phyloP scores from a whole-genome alignment of 2,888 invertebrate species.

The Drosophila robusta region DNA sequence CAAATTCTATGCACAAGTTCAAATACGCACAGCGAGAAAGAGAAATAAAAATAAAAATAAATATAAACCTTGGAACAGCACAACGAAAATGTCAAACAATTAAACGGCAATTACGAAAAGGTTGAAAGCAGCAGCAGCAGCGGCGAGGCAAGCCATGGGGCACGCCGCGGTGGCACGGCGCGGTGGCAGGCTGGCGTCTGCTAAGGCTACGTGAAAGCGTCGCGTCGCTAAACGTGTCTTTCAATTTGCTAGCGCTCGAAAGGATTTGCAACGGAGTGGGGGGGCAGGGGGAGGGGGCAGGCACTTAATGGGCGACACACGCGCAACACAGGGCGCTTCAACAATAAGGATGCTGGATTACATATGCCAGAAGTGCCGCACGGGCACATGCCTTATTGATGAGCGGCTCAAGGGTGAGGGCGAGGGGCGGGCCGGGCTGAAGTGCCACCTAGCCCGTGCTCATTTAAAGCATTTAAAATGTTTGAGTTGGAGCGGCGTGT shows the following conservation, averaged over 20 bases:
- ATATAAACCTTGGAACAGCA: constrained; percentile 38
- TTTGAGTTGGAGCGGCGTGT: background rate
- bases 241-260: constrained; percentile 45
- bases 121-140: constrained; percentile 38
- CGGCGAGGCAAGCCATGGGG: background rate
- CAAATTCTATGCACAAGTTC: constrained; percentile 47
- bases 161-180: background rate
- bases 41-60: constrained; percentile 16
- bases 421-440: background rate
- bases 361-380: constrained; percentile 44
- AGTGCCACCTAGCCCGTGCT: constrained; percentile 6
- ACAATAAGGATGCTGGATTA: constrained; percentile 43
- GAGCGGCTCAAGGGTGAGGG: background rate
- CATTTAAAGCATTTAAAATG: constrained; percentile 21
- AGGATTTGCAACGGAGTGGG: constrained; percentile 3
- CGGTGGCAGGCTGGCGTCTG: constrained; percentile 3
- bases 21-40: background rate
- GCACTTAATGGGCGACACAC: constrained; percentile 55
- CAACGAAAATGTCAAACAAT: constrained; percentile 72
- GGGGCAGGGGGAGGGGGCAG: background rate
- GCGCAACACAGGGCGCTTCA: constrained; percentile 22
- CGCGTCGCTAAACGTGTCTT: constrained; percentile 77
- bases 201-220: constrained; percentile 57
- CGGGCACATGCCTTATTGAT: constrained; percentile 43
- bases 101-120: constrained; percentile 78